Base-by-base conservation (phyloP, 2,888 invertebrate species). In the Sclerodermus sp. region DNA sequence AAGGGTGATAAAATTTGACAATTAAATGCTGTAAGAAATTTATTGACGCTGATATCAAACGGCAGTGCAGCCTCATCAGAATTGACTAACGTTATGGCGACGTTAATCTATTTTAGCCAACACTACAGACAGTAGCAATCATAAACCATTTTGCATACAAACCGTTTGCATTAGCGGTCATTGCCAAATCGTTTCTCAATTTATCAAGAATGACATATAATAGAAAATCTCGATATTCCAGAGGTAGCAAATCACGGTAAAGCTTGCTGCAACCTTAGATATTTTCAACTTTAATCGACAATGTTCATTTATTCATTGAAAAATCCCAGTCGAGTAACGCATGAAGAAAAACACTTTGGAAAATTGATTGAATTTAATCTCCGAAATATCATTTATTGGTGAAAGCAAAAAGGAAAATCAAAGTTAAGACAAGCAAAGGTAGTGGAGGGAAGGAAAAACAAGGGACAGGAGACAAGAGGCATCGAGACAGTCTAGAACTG, bases 121-220 rank as follows among this genome's bases (percentile, higher is more conserved):
- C 64, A n/a, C 8, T 57, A 60, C 57, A 53, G 56, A 58, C 58
- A 60, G 57, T 58, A 54, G 59, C 68, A 65, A 64, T 68, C 63
- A 58, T 66, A 65, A 68, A 68, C 66, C 60, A 65, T 63, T 66
- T 67, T 66, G 64, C 66, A 64, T 66, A 64, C 55, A 61, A 66
- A 66, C 64, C 58, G 49, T 55, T 53, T 49, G 53, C 61, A 53
- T 53, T 50, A 48, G 55, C 53, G 46, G 47, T 49, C 45, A 44
- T 45, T 57, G 55, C 47, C 57, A 54, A 60, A 60, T 67, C 60
- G 53, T 58, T 61, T 61, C 38, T 49, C 52, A 51, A 65, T 59
- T 59, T 58, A 62, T 54, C 45, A 44, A 5, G 37, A 38, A 44
- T 17, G 45, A 46, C 13, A 18, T 32, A 47, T 51, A 56, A 60